phyloP scores from a whole-genome alignment of 2,888 invertebrate species.

The Drosophila vallismaia region DNA sequence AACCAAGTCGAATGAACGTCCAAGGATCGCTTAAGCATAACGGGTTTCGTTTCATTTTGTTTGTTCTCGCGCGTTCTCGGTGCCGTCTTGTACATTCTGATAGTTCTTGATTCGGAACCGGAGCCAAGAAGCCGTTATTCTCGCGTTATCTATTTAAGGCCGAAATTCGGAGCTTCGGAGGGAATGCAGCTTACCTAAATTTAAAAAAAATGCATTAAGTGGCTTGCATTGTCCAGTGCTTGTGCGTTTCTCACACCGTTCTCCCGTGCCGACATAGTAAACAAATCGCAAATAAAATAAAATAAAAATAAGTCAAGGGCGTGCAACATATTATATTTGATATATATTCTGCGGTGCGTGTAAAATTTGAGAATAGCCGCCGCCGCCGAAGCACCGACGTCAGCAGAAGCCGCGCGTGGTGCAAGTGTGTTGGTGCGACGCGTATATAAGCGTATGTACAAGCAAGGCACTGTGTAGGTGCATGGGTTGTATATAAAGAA shows the following conservation, averaged over 20 bases:
- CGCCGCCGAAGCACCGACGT: constrained; percentile 44
- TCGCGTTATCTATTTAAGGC: constrained; percentile 16
- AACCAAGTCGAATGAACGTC: background rate
- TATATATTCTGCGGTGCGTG: constrained; percentile 14
- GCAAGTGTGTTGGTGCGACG: constrained; percentile 70
- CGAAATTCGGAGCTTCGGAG: constrained; percentile 14
- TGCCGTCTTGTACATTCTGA: constrained; percentile 1
- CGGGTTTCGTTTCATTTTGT: background rate
- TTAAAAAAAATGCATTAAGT: constrained; percentile 16
- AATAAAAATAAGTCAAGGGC: constrained; percentile 1
- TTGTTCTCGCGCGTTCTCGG: background rate
- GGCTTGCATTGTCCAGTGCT: constrained; percentile 1
- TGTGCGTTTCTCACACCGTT: constrained; percentile 1
- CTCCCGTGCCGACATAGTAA: constrained; percentile 26
- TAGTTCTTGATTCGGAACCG: constrained; percentile 2
- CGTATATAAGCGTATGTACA: constrained; percentile 37
- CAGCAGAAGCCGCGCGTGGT: constrained; percentile 55
- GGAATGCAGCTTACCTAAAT: constrained; percentile 14
- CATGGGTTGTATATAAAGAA: constrained; percentile 40
- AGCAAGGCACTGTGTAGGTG: constrained; percentile 48
- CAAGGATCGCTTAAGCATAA: background rate
- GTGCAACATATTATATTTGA: constrained; percentile 15
- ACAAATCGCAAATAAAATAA: constrained; percentile 14
- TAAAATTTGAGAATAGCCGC: constrained; percentile 16
- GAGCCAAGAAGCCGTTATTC: background rate